Conservation (phyloP, 1,140 invertebrate genomes). For the Meloidogyne exigua region DNA sequence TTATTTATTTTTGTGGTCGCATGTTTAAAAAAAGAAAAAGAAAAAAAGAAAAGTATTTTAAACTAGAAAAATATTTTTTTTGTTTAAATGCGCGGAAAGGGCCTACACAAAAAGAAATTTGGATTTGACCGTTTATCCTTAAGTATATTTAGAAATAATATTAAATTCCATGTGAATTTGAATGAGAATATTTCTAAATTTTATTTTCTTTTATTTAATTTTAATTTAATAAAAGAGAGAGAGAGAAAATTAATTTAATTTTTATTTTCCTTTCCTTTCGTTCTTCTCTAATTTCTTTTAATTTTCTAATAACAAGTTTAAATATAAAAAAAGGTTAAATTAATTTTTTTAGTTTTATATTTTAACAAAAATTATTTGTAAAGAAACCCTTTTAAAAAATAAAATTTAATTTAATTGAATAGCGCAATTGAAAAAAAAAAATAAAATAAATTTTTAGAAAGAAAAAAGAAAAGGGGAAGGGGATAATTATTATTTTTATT, state of each 20-base stretch:
- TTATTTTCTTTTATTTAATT: background rate
- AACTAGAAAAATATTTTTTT: background rate
- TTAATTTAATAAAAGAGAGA: background rate
- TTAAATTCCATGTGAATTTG: background rate
- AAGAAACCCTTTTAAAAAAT: background rate
- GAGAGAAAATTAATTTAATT: background rate
- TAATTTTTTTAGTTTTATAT: background rate
- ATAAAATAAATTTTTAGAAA: background rate
- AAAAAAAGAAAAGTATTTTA: background rate
- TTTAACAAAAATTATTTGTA: no score
- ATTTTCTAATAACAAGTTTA: no score
- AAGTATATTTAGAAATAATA: background rate
- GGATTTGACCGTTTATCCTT: background rate
- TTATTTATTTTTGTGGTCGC: background rate
- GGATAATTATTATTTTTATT: background rate
- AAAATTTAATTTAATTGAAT: conserved; percentile 6
- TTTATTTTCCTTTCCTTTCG: no score
- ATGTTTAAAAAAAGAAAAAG: background rate
- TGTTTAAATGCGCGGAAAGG: background rate
- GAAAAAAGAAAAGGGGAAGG: background rate
- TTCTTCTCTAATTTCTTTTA: no score
- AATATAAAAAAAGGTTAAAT: no score
- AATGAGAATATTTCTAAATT: background rate
- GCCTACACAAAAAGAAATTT: background rate
- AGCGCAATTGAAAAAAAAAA: background rate